A percentile compares a stretch with the other conserved stretches of the same genome.
Evolutionary conservation across 1,140 invertebrate species (phyloP).

Genomic region (Phymastichus coffea): DNA sequence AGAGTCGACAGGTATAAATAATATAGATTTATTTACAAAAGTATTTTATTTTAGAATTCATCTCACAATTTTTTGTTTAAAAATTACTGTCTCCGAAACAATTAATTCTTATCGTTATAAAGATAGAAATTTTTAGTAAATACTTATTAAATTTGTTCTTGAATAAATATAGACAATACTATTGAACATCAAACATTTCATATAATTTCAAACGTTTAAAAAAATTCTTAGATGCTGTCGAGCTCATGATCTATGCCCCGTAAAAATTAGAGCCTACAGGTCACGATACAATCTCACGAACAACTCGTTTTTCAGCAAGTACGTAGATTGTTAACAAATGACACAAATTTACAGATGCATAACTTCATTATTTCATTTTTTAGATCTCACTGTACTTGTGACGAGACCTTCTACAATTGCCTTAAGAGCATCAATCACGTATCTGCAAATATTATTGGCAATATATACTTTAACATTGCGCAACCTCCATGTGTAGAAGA

Average conservation of each 20-base stretch:
- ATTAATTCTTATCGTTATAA: too few species aligned
- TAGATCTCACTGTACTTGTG: slow-evolving; percentile 82
- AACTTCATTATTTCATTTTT: slow-evolving; percentile 35
- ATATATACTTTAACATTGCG: slow-evolving; percentile 85
- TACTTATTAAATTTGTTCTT: too few species aligned
- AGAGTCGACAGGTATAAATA: slow-evolving; percentile 64
- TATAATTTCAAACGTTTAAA: too few species aligned
- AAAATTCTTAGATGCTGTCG: slow-evolving; percentile 67
- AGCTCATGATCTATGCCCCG: slow-evolving; percentile 78
- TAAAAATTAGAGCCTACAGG: slow-evolving; percentile 73
- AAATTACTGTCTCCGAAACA: too few species aligned
- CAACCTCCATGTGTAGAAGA: slow-evolving; percentile 76
- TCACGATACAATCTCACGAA: slow-evolving; percentile 80
- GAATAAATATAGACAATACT: too few species aligned
- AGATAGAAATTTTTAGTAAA: too few species aligned
- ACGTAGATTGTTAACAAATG: slow-evolving; percentile 39
- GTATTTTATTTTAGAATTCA: too few species aligned
- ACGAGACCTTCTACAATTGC: slow-evolving; percentile 78
- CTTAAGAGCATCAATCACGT: slow-evolving; percentile 71
- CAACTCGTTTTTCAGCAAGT: slow-evolving; percentile 83
- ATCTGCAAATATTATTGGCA: slow-evolving; percentile 75
- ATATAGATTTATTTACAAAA: not conserved
- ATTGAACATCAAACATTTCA: too few species aligned
- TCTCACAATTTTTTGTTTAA: too few species aligned
- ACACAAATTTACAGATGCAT: not conserved